phyloP scores from a whole-genome alignment of 1,140 invertebrate genomes.

The Lordiphosa clarofinis region DNA sequence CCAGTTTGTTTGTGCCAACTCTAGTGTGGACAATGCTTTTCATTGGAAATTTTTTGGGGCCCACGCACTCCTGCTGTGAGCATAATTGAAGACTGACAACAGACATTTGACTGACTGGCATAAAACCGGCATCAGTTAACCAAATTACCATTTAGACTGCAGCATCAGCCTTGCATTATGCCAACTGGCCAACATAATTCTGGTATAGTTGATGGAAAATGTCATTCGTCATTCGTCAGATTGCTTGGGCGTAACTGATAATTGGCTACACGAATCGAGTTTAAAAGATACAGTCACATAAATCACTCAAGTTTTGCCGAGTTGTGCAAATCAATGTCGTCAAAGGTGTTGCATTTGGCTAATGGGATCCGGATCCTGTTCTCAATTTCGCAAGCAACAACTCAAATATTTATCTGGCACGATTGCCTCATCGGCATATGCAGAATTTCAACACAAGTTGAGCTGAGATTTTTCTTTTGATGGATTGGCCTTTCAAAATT shows the following conservation, averaged over 20 bases:
- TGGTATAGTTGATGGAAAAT: slow-evolving; percentile 32
- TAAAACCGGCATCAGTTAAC: no score
- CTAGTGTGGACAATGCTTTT: no score
- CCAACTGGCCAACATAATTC: not conserved
- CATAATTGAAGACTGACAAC: no score
- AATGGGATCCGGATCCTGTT: slow-evolving; percentile 68
- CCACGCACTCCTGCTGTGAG: no score
- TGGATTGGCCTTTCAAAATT: slow-evolving; percentile 34
- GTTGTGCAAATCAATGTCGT: slow-evolving; percentile 58
- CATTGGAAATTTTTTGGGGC: no score
- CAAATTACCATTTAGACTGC: no score
- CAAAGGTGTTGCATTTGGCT: slow-evolving; percentile 62
- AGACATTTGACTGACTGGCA: no score
- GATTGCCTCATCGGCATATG: slow-evolving; percentile 32
- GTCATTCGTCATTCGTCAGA: no score
- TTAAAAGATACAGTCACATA: slow-evolving; percentile 19
- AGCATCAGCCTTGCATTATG: no score
- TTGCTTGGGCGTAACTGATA: slow-evolving; percentile 11
- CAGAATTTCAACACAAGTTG: slow-evolving; percentile 23
- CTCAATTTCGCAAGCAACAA: slow-evolving; percentile 42
- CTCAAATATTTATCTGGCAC: slow-evolving; percentile 12
- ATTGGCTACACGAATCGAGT: slow-evolving; percentile 5
- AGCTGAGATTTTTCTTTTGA: no score
- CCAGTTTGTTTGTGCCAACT: no score
- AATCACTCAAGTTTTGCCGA: slow-evolving; percentile 52